Conservation (phyloP, 2,797 vertebrate species). For the Pangasius sanitwongsei region DNA sequence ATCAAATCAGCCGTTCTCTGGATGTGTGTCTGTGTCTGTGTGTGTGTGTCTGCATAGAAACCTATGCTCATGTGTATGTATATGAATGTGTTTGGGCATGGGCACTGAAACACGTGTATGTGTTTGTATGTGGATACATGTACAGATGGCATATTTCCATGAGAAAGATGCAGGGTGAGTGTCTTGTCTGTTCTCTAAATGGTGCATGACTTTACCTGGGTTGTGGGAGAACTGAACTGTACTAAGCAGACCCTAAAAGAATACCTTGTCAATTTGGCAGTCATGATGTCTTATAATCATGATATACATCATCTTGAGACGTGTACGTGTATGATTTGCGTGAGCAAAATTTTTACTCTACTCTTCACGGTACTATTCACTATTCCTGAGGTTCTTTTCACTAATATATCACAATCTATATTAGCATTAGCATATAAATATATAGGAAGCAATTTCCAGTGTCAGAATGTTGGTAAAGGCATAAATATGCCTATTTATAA, state of each 20-base stretch:
- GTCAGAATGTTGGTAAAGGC: neutral
- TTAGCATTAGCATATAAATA: constrained; percentile 11
- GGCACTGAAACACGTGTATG: neutral
- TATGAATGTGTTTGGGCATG: constrained; percentile 13
- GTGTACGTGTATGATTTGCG: neutral
- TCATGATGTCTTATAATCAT: neutral
- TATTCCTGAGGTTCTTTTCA: neutral
- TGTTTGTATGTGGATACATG: constrained; percentile 12
- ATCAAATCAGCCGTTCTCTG: constrained; percentile 91
- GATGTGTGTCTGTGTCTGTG: constrained; percentile 44
- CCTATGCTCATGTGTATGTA: constrained; percentile 33
- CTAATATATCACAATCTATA: constrained; percentile 1
- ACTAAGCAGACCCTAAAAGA: neutral
- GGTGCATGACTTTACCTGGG: neutral
- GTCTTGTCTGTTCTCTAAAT: neutral
- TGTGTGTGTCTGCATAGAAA: constrained; percentile 29
- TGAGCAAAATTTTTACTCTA: neutral
- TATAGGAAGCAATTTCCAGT: neutral
- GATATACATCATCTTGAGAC: neutral
- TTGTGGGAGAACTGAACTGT: neutral
- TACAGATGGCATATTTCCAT: neutral
- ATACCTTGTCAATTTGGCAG: neutral
- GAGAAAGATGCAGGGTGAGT: neutral
- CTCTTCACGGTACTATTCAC: neutral
- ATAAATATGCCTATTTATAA: neutral